Percentiles rank a stretch among this genome's conserved stretches.
Conservation (phyloP, 2,797 vertebrate genomes). For the Urophycis tenuis region DNA sequence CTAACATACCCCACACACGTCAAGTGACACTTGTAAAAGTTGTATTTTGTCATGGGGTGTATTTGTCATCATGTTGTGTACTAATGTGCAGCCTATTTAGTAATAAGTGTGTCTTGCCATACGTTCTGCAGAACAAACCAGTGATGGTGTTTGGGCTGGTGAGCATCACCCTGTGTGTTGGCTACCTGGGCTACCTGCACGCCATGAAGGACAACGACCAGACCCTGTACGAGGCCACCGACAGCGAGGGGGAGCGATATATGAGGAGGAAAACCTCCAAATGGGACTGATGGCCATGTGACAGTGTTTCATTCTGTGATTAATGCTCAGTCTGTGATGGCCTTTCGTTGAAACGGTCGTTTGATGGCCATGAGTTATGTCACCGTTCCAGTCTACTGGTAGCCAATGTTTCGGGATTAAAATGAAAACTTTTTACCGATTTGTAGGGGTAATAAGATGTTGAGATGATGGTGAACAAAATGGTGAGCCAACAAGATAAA, state of each 20-base stretch:
- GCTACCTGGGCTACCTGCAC: constrained; percentile 89
- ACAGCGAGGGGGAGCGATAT: constrained; percentile 80
- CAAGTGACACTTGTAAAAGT: background rate
- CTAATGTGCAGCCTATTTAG: background rate
- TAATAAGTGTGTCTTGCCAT: background rate
- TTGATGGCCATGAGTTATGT: background rate
- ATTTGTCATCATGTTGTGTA: background rate
- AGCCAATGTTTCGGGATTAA: background rate
- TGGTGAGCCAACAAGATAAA: background rate
- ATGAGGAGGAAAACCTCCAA: constrained; percentile 84
- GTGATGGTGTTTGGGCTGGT: constrained; percentile 88
- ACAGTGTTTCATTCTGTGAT: background rate
- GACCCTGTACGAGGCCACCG: constrained; percentile 83
- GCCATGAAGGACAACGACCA: constrained; percentile 81
- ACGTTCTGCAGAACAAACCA: constrained; percentile 80
- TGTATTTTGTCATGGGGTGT: background rate
- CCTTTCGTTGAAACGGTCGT: too few species aligned
- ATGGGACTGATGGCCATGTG: constrained; percentile 77
- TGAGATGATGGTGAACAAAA: background rate
- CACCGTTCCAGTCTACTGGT: background rate
- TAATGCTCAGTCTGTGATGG: background rate
- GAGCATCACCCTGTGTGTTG: constrained; percentile 81
- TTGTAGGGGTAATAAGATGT: background rate
- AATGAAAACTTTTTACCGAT: background rate
- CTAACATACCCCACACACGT: too few species aligned